A percentile compares a stretch with the other conserved stretches of the same genome.
Conservation (phyloP, 2,797 vertebrate species). For the Rhinoraja longicauda region DNA sequence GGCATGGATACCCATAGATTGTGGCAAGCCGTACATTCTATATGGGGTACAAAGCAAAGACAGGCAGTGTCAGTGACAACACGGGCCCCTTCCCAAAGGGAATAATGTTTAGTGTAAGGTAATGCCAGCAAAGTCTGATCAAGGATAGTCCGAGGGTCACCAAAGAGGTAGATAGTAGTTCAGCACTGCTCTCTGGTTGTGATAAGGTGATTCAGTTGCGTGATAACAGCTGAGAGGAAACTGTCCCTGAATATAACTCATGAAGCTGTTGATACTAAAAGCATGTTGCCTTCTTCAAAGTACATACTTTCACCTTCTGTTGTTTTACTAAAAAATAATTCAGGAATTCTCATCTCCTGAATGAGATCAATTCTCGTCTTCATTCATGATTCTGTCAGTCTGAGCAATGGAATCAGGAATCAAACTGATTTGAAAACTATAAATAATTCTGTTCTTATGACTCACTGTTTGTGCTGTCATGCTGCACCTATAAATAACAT, state of each 20-base stretch:
- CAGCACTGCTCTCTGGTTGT: too few relatives aligned
- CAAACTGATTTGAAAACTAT: not conserved
- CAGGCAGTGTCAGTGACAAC: too few relatives aligned
- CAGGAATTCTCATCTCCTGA: not conserved
- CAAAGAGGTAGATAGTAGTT: too few relatives aligned
- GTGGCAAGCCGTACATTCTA: too few relatives aligned
- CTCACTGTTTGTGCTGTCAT: not conserved
- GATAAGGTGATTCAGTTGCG: too few relatives aligned
- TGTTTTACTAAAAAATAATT: not conserved
- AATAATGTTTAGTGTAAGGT: too few relatives aligned
- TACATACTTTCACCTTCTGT: not conserved
- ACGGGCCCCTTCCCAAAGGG: too few relatives aligned
- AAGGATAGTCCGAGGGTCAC: too few relatives aligned
- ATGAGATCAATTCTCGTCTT: not conserved
- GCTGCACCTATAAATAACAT: constrained; percentile 19
- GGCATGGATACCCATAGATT: too few relatives aligned
- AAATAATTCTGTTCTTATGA: constrained; percentile 14
- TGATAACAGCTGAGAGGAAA: too few relatives aligned
- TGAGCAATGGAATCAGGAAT: not conserved
- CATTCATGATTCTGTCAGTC: not conserved
- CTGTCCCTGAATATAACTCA: not conserved
- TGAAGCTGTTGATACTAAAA: not conserved
- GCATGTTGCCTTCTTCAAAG: not conserved
- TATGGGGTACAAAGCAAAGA: too few relatives aligned
- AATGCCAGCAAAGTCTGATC: too few relatives aligned